phyloP scores from a whole-genome alignment of 2,113 vertebrate species.

The Trichechus manatus region DNA sequence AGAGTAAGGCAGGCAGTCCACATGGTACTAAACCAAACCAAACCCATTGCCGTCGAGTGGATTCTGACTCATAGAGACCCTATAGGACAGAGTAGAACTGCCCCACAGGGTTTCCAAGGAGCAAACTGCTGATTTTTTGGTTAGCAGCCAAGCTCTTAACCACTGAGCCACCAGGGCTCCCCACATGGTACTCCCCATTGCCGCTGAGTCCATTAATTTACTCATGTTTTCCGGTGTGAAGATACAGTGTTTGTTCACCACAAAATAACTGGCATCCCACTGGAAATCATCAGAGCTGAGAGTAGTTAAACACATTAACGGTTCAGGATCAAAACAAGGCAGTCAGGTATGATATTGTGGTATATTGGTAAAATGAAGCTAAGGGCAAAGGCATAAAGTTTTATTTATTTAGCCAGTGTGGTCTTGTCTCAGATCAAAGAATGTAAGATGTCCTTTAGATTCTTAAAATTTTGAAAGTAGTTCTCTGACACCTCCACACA shows the following conservation, averaged over 20 bases:
- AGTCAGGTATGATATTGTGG: not conserved
- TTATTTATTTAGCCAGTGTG: not conserved
- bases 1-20: not conserved
- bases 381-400: not conserved
- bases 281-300: not conserved
- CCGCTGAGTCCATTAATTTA: not conserved
- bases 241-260: not conserved
- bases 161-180: too few relatives aligned
- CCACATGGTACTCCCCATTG: too few relatives aligned
- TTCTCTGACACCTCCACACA: not conserved
- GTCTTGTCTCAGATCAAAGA: not conserved
- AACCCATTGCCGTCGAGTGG: too few relatives aligned
- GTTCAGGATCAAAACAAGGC: not conserved
- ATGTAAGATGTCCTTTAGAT: not conserved
- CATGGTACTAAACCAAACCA: not conserved
- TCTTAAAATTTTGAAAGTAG: conserved; percentile 20
- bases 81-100: too few relatives aligned
- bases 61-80: too few relatives aligned
- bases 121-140: too few relatives aligned
- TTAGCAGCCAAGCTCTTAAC: too few relatives aligned
- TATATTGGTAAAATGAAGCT: not conserved
- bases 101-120: too few relatives aligned
- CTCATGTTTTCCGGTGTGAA: not conserved
- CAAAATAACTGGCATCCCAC: not conserved
- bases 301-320: not conserved